phyloP scores from a whole-genome alignment of 2,888 invertebrate genomes.

The Ormia ochracea region DNA sequence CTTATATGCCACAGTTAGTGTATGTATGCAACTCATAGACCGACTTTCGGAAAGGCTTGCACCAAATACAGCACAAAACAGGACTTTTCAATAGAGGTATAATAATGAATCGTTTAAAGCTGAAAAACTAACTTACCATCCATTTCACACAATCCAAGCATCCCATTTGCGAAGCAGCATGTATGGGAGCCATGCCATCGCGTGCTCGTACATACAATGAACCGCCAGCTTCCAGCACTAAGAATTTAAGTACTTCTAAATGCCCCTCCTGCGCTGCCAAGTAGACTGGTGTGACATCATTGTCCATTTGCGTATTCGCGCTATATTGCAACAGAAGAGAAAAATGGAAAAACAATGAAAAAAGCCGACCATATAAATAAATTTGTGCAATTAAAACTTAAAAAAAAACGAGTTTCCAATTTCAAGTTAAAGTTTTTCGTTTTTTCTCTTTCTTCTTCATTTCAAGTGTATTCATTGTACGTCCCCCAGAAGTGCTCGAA shows the following conservation, averaged over 20 bases:
- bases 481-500: neutral
- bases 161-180: constrained; percentile 93
- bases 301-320: constrained; percentile 94
- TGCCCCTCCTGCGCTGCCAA: constrained; percentile 93
- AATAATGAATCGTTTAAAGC: no score
- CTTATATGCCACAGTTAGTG: no score
- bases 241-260: constrained; percentile 88
- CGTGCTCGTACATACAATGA: constrained; percentile 88
- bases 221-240: constrained; percentile 90
- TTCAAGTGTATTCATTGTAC: neutral
- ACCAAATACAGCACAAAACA: no score
- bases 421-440: constrained; percentile 35
- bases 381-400: constrained; percentile 7
- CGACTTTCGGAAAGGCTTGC: no score
- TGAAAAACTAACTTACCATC: constrained; percentile 82
- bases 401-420: constrained; percentile 10
- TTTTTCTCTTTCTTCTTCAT: constrained; percentile 53
- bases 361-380: neutral
- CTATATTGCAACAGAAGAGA: constrained; percentile 77
- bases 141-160: constrained; percentile 91
- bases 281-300: constrained; percentile 93
- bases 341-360: constrained; percentile 32
- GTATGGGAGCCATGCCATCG: constrained; percentile 93
- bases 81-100: no score
- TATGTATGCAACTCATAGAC: no score